Base-by-base conservation (phyloP, 2,797 vertebrate species). In the Toxotes lorentzi region DNA sequence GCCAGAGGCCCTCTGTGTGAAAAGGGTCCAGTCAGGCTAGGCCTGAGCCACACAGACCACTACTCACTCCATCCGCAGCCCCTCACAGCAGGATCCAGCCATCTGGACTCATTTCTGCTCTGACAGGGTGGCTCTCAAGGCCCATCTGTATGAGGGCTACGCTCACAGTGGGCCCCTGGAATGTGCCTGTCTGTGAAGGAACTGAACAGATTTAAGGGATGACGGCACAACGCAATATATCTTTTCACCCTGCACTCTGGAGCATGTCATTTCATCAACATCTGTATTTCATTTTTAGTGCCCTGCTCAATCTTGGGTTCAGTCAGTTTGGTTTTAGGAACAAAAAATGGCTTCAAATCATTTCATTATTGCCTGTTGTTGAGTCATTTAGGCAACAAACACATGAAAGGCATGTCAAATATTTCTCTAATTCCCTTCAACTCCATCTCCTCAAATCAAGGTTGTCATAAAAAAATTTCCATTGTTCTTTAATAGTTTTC, bases 241-340 rank as follows among this genome's bases (percentile, higher is more conserved):
- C 86, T 88, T 88, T 91, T 87, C 79, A 79, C 82, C 50, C 78
- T 76, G 65, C 86, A 87, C 87, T 83, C 76, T 78, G 72, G 66
- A 90, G 79, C 79, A 78, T 88, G 89, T 86, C 84, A 78, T 92
- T 90, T 92, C 74, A 86, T 89, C 88, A 90, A 86, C 93, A 93
- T 91, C 93, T 95, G 90, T 94, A 92, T 93, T 89, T 91, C 84
- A 91, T 92, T 93, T 94, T 89, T 84, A 89, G 81, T 79, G 69
- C 75, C 74, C 61, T 70, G 73, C 85, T 87, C 80, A 78, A 63
- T 82, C 76, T 80, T 57, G 51, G 78, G 85, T 84, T 89, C 75
- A 85, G 45, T 82, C 66, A 21, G 56, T 80, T 84, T 68, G 70
- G 61, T 70, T 84, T 78, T 56, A 59, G 59, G 70, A 27, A 71